Conservation (phyloP, 1,140 invertebrate genomes). For the Philopotamus ludificatus region DNA sequence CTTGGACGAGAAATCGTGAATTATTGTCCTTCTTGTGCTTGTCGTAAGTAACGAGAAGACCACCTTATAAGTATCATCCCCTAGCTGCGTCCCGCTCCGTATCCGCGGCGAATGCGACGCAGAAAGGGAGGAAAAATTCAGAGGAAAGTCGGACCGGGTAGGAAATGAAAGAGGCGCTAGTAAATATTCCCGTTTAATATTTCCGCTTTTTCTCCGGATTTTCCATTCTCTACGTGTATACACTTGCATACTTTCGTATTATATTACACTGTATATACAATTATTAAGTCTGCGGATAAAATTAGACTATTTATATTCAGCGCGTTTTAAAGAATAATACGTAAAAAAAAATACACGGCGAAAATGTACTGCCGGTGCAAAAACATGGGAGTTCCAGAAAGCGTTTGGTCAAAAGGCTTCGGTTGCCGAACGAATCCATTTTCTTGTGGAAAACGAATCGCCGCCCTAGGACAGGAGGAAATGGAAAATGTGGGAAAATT, state of each 20-base stretch:
- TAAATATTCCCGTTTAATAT: slow-evolving; percentile 30
- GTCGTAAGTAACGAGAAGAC: slow-evolving; percentile 41
- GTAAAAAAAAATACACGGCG: background rate
- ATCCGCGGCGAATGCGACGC: background rate
- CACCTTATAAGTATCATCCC: slow-evolving; percentile 33
- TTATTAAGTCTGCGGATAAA: background rate
- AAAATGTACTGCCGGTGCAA: background rate
- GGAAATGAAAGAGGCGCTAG: slow-evolving; percentile 23
- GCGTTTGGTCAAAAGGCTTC: slow-evolving; percentile 20
- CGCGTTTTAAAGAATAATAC: no score
- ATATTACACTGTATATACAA: no score
- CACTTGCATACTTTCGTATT: background rate
- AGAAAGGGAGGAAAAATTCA: slow-evolving; percentile 3
- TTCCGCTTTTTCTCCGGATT: slow-evolving; percentile 10
- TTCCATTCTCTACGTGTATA: background rate
- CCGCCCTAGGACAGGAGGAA: slow-evolving; percentile 33
- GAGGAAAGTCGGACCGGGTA: background rate
- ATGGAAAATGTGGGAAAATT: slow-evolving; percentile 39
- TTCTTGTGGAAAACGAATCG: slow-evolving; percentile 36
- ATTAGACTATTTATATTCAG: no score
- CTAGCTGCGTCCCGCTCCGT: background rate
- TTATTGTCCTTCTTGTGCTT: slow-evolving; percentile 40
- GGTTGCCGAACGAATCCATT: slow-evolving; percentile 32
- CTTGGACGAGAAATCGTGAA: slow-evolving; percentile 42
- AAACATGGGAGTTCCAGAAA: slow-evolving; percentile 1